A percentile compares a stretch with the other conserved stretches of the same genome.
Conservation (phyloP, 2,113 vertebrate species). For the Phoxinus phoxinus region DNA sequence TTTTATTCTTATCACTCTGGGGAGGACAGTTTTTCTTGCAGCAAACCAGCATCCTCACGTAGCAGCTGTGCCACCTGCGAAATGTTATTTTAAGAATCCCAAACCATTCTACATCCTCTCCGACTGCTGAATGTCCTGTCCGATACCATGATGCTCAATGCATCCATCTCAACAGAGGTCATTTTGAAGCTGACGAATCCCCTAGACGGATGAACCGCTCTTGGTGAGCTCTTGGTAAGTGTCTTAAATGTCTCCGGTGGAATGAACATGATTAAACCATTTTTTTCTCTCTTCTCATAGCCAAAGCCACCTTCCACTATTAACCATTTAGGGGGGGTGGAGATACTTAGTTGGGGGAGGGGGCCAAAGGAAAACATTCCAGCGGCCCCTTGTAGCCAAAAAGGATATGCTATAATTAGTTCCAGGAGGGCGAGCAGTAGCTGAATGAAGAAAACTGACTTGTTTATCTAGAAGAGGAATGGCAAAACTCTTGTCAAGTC, state of each 20-base stretch:
- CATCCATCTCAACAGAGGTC: constrained; percentile 3
- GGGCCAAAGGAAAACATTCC: constrained; percentile 62
- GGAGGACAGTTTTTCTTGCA: constrained; percentile 84
- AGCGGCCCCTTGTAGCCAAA: constrained; percentile 64
- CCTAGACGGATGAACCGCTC: background rate
- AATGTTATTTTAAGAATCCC: constrained; percentile 80
- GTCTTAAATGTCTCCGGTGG: constrained; percentile 33
- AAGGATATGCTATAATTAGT: constrained; percentile 69
- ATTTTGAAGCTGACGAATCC: background rate
- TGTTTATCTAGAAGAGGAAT: constrained; percentile 61
- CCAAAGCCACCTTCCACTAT: constrained; percentile 61
- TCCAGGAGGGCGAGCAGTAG: constrained; percentile 64
- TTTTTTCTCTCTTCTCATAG: constrained; percentile 55
- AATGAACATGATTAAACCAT: constrained; percentile 57
- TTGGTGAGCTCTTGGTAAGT: background rate
- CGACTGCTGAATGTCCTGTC: background rate
- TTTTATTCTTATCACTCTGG: constrained; percentile 84
- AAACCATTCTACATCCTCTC: constrained; percentile 10
- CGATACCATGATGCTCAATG: background rate
- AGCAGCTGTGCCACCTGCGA: constrained; percentile 82
- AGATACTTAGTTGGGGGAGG: constrained; percentile 33
- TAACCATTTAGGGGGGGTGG: constrained; percentile 58
- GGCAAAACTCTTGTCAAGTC: constrained; percentile 58
- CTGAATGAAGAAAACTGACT: constrained; percentile 66
- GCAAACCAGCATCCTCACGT: constrained; percentile 81